These are phyloP conservation scores for Caerostris darwini DNA, from an alignment of 1,140 invertebrate genomes.

Conservation along the genomic window DNA sequence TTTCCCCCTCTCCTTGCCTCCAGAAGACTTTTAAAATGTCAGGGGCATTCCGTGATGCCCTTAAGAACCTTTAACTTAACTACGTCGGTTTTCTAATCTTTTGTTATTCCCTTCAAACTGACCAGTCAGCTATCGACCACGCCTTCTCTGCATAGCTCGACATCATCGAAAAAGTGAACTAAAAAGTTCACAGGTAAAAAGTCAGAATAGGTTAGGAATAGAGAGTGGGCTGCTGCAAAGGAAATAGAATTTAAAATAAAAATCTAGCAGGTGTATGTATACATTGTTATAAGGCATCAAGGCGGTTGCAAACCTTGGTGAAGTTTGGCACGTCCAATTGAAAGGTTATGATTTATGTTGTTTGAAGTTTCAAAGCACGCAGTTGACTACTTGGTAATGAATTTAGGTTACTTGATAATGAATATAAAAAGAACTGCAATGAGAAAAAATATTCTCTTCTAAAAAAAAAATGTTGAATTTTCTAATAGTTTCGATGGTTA, in stretches of 20 bases:
- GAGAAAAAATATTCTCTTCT: too few relatives aligned
- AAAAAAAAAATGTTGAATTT: too few relatives aligned
- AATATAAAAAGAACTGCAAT: background rate
- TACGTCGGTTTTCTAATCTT: conserved; percentile 48
- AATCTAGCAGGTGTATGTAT: background rate
- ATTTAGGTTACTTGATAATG: background rate
- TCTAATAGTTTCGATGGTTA: too few relatives aligned
- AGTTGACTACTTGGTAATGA: background rate
- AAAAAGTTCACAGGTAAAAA: conserved; percentile 32
- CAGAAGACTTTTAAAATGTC: conserved; percentile 70
- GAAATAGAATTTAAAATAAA: background rate
- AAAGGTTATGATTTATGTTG: background rate
- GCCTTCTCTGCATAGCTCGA: conserved; percentile 26
- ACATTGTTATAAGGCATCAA: background rate
- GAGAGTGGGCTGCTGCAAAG: conserved; percentile 1
- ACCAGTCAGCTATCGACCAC: conserved; percentile 28
- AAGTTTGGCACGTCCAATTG: background rate
- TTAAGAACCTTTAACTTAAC: conserved; percentile 5
- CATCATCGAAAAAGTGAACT: background rate
- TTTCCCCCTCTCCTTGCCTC: conserved; percentile 5
- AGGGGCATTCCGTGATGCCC: conserved; percentile 71
- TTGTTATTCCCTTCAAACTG: conserved; percentile 54
- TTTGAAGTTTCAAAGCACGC: background rate
- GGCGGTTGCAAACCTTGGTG: background rate
- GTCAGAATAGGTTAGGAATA: background rate